phyloP scores from a whole-genome alignment of 2,113 vertebrate species.

The Motacilla tschutschensis region DNA sequence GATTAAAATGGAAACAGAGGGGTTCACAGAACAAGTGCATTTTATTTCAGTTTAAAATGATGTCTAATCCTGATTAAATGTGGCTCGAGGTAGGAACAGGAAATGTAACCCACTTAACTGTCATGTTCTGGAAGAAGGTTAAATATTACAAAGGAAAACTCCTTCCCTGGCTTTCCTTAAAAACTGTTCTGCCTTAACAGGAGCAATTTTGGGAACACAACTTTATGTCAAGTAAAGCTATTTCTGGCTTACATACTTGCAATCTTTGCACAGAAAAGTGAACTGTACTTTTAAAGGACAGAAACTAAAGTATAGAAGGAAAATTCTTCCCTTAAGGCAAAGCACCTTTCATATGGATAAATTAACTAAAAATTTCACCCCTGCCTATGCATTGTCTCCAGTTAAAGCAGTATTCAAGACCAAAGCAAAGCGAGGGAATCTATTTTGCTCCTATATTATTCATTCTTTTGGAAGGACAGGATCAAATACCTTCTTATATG shows the following conservation, averaged over 20 bases:
- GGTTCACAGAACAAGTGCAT: not conserved
- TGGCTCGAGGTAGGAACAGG: rapidly evolving
- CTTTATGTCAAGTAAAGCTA: not conserved
- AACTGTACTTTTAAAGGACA: not conserved
- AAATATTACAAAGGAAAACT: not conserved
- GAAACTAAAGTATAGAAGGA: not conserved
- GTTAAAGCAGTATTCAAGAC: not conserved
- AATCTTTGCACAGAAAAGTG: not conserved
- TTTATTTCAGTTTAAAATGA: not conserved
- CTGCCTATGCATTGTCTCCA: not conserved
- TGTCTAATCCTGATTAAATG: not conserved
- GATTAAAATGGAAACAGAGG: not conserved
- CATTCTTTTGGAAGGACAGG: not conserved
- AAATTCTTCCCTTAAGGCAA: not conserved
- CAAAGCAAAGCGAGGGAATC: not conserved
- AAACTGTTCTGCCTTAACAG: not conserved
- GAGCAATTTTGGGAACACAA: not conserved
- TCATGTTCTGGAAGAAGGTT: not conserved
- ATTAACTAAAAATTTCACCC: not conserved
- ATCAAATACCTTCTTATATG: not conserved
- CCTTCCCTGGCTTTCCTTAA: not conserved
- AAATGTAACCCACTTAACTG: not conserved
- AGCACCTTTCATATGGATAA: not conserved
- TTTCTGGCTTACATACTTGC: not conserved
- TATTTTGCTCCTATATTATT: not conserved